Evolutionary conservation across 2,888 invertebrate genomes (phyloP).

Genomic region (Lydus trimaculatus): DNA sequence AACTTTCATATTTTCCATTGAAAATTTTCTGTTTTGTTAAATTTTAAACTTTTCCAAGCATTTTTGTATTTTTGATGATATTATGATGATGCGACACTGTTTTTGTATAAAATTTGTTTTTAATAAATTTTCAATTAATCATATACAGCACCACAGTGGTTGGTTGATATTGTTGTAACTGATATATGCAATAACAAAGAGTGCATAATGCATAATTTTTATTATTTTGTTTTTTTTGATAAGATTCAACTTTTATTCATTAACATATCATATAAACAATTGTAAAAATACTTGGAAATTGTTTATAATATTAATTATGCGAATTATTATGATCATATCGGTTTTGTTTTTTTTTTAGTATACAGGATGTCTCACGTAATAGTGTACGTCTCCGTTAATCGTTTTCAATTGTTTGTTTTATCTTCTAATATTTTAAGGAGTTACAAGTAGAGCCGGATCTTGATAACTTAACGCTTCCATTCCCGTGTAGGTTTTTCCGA

Average conservation of each 20-base stretch:
- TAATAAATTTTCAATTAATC: background rate
- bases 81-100: background rate
- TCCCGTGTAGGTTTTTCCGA: too few species aligned
- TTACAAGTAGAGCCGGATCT: too few species aligned
- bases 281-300: background rate
- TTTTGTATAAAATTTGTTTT: conserved; percentile 6
- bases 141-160: background rate
- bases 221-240: background rate
- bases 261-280: background rate
- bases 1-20: background rate
- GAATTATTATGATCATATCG: too few species aligned
- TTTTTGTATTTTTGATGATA: background rate
- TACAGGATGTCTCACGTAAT: too few species aligned
- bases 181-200: background rate
- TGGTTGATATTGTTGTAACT: background rate
- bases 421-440: too few species aligned
- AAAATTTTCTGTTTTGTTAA: too few species aligned
- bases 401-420: too few species aligned
- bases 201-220: background rate
- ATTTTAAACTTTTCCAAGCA: too few species aligned
- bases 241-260: background rate
- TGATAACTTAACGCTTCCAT: too few species aligned
- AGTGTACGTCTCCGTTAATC: too few species aligned
- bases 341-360: too few species aligned
- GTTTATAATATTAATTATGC: background rate